A percentile compares a stretch with the other conserved stretches of the same genome.
These are phyloP conservation scores for Promerops cafer DNA, from an alignment of 2,113 vertebrate genomes.

Conservation along the genomic window DNA sequence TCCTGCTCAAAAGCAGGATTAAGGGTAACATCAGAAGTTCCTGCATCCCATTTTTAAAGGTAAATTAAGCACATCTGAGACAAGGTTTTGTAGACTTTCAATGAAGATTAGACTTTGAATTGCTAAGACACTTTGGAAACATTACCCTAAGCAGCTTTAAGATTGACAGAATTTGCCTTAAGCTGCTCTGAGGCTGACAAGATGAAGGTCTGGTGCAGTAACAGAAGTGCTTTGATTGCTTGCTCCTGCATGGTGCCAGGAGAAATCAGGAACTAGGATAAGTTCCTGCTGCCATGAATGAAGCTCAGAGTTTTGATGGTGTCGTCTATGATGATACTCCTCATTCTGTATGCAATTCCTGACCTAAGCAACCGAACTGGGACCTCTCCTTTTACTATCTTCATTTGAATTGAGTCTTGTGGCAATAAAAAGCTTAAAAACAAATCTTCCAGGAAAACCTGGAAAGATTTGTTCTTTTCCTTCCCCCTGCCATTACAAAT, in stretches of 20 bases:
- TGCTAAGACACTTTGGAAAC: not conserved
- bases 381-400: not conserved
- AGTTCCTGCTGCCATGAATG: not conserved
- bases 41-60: not conserved
- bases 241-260: not conserved
- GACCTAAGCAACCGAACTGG: not conserved
- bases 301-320: not conserved
- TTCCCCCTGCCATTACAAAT: not conserved
- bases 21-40: not conserved
- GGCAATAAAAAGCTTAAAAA: not conserved
- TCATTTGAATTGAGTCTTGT: not conserved
- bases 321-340: not conserved
- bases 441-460: not conserved
- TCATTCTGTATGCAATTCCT: not conserved
- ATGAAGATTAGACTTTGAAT: slow-evolving; percentile 14
- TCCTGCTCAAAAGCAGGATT: not conserved
- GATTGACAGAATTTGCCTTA: slow-evolving; percentile 35
- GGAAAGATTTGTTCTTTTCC: not conserved
- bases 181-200: not conserved
- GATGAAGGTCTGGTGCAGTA: not conserved
- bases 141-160: not conserved
- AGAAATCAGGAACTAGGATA: not conserved
- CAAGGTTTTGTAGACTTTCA: slow-evolving; percentile 14
- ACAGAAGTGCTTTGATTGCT: not conserved
- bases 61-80: slow-evolving; percentile 1